These are phyloP conservation scores for Trachelus iudaicus DNA, from an alignment of 2,888 invertebrate species.

Conservation along the genomic window DNA sequence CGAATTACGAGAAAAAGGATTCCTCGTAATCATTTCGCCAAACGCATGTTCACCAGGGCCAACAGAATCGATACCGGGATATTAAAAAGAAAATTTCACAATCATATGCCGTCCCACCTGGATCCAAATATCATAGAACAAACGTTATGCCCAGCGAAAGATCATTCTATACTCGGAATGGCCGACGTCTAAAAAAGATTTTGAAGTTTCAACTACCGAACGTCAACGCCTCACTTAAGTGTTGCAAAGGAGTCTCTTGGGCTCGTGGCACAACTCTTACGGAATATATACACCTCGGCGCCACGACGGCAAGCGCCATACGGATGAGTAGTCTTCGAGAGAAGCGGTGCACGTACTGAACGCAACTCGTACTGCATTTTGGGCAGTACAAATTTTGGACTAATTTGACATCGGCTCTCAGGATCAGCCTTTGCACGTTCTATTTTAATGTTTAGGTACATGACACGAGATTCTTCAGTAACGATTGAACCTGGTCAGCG, in stretches of 20 bases:
- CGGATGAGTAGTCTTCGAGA: background rate
- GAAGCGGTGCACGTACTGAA: background rate
- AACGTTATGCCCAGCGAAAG: background rate
- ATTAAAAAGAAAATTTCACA: background rate
- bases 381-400: conserved; percentile 22
- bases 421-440: conserved; percentile 9
- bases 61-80: background rate
- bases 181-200: background rate
- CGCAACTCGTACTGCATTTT: background rate
- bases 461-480: background rate
- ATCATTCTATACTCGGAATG: background rate
- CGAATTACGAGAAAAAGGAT: background rate
- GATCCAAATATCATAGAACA: background rate
- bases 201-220: background rate
- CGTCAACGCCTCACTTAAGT: background rate
- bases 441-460: background rate
- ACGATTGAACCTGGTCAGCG: background rate
- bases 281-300: background rate
- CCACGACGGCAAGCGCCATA: background rate
- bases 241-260: background rate
- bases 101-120: background rate
- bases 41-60: background rate
- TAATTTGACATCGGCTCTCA: conserved; percentile 33
- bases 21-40: background rate
- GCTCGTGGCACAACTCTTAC: background rate